Base-by-base conservation (phyloP, 2,888 invertebrate genomes). In the Odontocolon sp. region DNA sequence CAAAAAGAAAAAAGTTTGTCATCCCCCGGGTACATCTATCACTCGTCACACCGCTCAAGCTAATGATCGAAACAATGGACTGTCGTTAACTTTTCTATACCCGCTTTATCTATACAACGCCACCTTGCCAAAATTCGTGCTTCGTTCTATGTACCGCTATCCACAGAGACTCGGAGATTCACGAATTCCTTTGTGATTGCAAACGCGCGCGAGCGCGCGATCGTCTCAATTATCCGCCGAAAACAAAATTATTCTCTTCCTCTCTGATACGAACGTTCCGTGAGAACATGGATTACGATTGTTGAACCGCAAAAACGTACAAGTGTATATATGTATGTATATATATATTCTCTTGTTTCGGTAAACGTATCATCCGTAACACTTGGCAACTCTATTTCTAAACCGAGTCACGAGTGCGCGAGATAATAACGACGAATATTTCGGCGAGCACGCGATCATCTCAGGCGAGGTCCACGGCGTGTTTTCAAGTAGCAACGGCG, bases 11-110 rank as follows among this genome's bases (percentile, higher is more conserved):
- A 63, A 54, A 23, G 18, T 28, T 23, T 11, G 16, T 40, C 6
- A 45, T 47, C 28, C 21, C 85, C 83, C 78, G 81, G 80, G 81
- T 75, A 78, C 85, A 86, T 83, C 83, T 86, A 85, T 86, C 86
- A 80, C 81, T 81, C 76, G 84, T 83, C 81, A 82, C 84, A 81
- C 78, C 84, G 83, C 81, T 80, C 80, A 82, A 83, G 83, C 81
- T 82, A 85, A 83, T 83, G 80, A 83, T 82, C 83, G 80, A 81
- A 85, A 83, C 83, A 84, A 85, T 82, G 84, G 83, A 80, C 81
- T 79, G 80, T 76, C 82, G 79, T 75, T 71, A 77, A 82, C 73
- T 78, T 73, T 61, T 56, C 42, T 63, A 52, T 70, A 77, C 9
- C 77, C 77, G 79, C 78, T 63, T 70, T 56, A 71, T 63, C 64